Conservation (phyloP, 2,888 invertebrate genomes). For the Desoria tigrina region DNA sequence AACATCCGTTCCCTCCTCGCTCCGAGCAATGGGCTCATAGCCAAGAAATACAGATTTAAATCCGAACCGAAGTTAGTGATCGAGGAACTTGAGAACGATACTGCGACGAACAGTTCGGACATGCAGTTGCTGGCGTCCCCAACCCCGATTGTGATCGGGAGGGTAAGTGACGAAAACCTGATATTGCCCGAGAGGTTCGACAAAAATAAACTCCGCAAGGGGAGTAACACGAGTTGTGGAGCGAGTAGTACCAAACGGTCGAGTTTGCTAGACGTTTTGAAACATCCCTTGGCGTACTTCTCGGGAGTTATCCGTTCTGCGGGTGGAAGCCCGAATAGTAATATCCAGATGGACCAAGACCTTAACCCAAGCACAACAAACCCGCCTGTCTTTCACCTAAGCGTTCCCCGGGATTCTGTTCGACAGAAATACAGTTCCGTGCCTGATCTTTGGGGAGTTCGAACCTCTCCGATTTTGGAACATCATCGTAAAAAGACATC, state of each 20-base stretch:
- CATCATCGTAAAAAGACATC: slow-evolving; percentile 38
- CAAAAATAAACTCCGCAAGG: slow-evolving; percentile 31
- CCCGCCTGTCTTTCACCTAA: slow-evolving; percentile 5
- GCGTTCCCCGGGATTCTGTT: slow-evolving; percentile 12
- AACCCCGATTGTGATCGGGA: neutral
- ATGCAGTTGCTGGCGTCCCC: neutral
- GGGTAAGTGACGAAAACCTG: slow-evolving; percentile 11
- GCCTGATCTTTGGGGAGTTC: slow-evolving; percentile 48
- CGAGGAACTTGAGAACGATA: slow-evolving; percentile 18
- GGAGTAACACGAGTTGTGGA: slow-evolving; percentile 36
- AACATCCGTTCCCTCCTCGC: slow-evolving; percentile 34
- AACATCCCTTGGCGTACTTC: slow-evolving; percentile 45
- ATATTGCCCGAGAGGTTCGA: neutral
- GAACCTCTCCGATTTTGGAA: slow-evolving; percentile 39
- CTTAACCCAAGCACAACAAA: neutral
- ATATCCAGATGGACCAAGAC: neutral
- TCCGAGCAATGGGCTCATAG: slow-evolving; percentile 31
- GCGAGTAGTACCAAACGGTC: slow-evolving; percentile 27
- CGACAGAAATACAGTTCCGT: slow-evolving; percentile 45
- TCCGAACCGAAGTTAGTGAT: slow-evolving; percentile 41
- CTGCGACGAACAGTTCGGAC: neutral
- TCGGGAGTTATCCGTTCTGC: slow-evolving; percentile 31
- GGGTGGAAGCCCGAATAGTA: slow-evolving; percentile 4
- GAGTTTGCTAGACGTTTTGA: slow-evolving; percentile 42
- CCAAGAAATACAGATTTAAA: slow-evolving; percentile 40